Conservation (phyloP, 30 jellyfish, hydroid and myxozoan species). For the Aurelia sp. region DNA sequence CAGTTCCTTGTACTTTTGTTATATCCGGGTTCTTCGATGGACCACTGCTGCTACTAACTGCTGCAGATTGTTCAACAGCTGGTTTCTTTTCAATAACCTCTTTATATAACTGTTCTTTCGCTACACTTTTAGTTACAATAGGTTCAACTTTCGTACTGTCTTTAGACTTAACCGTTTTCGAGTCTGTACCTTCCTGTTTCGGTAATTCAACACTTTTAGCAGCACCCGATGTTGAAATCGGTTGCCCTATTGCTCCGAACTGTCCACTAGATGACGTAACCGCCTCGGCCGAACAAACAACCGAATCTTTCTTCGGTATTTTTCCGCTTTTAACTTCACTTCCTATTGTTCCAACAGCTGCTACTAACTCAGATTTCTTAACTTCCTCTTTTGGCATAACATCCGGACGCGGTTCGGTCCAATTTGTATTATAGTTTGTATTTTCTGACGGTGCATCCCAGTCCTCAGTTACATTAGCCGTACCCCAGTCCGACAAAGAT, state of each 20-base stretch:
- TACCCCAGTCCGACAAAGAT: conserved; percentile 82
- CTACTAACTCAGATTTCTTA: conserved; percentile 6
- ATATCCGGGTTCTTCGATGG: conserved; percentile 14
- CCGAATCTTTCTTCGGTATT: conserved; percentile 57
- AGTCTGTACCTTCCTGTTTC: too few relatives aligned
- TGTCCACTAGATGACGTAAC: conserved; percentile 43
- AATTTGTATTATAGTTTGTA: conserved; percentile 22
- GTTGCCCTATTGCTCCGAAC: conserved; percentile 73
- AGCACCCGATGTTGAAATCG: conserved; percentile 18
- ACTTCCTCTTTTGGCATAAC: neutral
- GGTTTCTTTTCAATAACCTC: conserved; percentile 29
- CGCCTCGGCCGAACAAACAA: neutral
- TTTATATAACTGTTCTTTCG: conserved; percentile 36
- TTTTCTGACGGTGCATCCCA: conserved; percentile 82
- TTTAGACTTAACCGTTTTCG: neutral
- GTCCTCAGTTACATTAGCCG: conserved; percentile 83
- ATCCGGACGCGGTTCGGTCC: conserved; percentile 49
- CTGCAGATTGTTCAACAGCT: conserved; percentile 8
- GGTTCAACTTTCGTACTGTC: neutral
- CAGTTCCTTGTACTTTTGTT: conserved; percentile 23
- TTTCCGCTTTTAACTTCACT: conserved; percentile 64
- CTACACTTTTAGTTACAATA: neutral
- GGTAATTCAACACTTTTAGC: neutral
- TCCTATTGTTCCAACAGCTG: conserved; percentile 54
- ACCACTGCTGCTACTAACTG: conserved; percentile 9